A percentile compares a stretch with the other conserved stretches of the same genome.
phyloP scores from a whole-genome alignment of 2,888 invertebrate species.

The Melikaiella ostensackeni region DNA sequence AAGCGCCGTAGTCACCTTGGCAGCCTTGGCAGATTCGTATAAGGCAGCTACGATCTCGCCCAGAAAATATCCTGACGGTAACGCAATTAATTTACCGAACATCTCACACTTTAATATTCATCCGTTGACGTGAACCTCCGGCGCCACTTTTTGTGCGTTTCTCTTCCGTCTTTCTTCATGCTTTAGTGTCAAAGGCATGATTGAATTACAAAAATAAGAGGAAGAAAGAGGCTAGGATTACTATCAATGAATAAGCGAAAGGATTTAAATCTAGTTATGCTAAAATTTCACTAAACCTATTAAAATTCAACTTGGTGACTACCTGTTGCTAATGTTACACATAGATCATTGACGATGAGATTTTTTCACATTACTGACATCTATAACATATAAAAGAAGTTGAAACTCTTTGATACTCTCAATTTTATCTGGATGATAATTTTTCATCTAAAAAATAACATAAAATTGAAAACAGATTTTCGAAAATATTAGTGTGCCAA shows the following conservation, averaged over 20 bases:
- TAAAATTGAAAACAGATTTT: too few species aligned
- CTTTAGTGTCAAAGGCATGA: slow-evolving; percentile 40
- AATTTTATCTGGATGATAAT: too few species aligned
- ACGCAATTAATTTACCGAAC: slow-evolving; percentile 71
- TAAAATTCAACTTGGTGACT: background rate
- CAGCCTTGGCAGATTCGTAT: slow-evolving; percentile 47
- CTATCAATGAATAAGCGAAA: background rate
- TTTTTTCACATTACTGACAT: too few species aligned
- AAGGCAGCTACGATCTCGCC: slow-evolving; percentile 45
- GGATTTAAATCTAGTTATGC: slow-evolving; percentile 9
- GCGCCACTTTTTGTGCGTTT: slow-evolving; percentile 54
- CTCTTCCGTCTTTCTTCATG: slow-evolving; percentile 48
- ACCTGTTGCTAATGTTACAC: background rate
- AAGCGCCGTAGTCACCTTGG: slow-evolving; percentile 57
- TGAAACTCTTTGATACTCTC: too few species aligned
- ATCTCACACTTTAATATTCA: slow-evolving; percentile 73
- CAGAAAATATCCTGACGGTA: slow-evolving; percentile 69
- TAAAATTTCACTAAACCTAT: background rate
- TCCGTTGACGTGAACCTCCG: slow-evolving; percentile 57
- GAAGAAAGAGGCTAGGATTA: background rate
- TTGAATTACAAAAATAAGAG: slow-evolving; percentile 20
- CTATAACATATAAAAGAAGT: too few species aligned
- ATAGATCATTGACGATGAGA: too few species aligned
- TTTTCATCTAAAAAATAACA: too few species aligned
- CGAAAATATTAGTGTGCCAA: too few species aligned